Percentiles rank a stretch among this genome's conserved stretches.
phyloP scores from a whole-genome alignment of 2,888 invertebrate species.

The Brenthis hecate region DNA sequence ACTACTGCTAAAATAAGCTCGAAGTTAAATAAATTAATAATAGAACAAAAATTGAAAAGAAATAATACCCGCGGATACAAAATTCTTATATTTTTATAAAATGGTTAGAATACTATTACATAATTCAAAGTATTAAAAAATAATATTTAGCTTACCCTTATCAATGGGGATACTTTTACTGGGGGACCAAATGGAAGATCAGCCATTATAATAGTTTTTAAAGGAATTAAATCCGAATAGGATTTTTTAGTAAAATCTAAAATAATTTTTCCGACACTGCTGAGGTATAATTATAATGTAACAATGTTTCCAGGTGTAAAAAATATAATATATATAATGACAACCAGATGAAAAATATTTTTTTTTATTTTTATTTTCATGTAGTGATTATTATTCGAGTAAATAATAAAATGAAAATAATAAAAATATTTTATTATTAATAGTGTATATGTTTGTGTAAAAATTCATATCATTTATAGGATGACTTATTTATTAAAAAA shows the following conservation, averaged over 20 bases:
- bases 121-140: constrained; percentile 46
- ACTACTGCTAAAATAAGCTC: too few relatives aligned
- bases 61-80: too few relatives aligned
- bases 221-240: constrained; percentile 54
- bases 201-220: constrained; percentile 61
- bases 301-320: constrained; percentile 25
- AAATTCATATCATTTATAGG: too few relatives aligned
- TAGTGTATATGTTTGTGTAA: too few relatives aligned
- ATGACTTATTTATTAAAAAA: too few relatives aligned
- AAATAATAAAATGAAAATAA: too few relatives aligned
- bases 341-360: too few relatives aligned
- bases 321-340: not conserved
- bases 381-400: too few relatives aligned
- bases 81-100: constrained; percentile 27
- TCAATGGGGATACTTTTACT: constrained; percentile 90
- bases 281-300: constrained; percentile 53
- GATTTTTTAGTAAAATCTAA: constrained; percentile 56
- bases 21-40: not conserved
- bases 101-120: constrained; percentile 58
- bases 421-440: too few relatives aligned
- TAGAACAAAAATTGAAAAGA: too few relatives aligned
- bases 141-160: constrained; percentile 83
- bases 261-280: constrained; percentile 39
- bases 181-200: constrained; percentile 83
- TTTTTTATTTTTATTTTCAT: too few relatives aligned